Base-by-base conservation (phyloP, 2,888 invertebrate species). In the Temnothorax ravouxi region DNA sequence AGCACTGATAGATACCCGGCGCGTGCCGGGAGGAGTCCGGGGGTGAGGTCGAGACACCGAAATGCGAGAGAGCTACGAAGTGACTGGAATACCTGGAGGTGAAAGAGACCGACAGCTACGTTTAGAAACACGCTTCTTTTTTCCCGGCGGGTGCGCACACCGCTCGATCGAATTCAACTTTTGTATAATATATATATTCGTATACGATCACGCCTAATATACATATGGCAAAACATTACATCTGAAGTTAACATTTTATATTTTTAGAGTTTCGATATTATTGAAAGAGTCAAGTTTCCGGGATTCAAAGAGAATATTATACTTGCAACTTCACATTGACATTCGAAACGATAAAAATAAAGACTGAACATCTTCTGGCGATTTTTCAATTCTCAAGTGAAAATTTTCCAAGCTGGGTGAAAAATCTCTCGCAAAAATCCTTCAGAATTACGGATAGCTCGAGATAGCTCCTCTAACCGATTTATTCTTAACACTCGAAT, bases 1-100 rank as follows among this genome's bases (percentile, higher is more conserved):
- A 96, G 95, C 98, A 98, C 94, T 98, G 97, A 90, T 97, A 95
- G 89, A 98, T 97, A 95, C 97, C 97, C 95, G 98, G 97, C 88
- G 96, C 95, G 88, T 96, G 95, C 85, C 92, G 92, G 8, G 92
- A 84, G 25, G 62, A 91, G 85, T 77, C 95, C 85, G 96, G 95
- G 9, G 96, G 94, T 82, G 95, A 95, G 56, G 96, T 95, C 79
- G 96, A 95, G 87, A 96, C 95, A 84, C 96, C 96, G 93, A 96
- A 97, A 94, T 97, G 96, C 92, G 97, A 97, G 93, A 97, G 96
- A 92, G 97, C 95, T 92, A 96, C 95, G 81, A 29, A 85, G 87
- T 41, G 50, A 34, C 72, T 72, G 79, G 79, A 77, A 56, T 76
- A 79, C 38, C 64, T 83, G 52, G 5, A 21, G 9, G 21, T 59